Base-by-base conservation (phyloP, 2,113 vertebrate species). In the Clarias gariepinus region DNA sequence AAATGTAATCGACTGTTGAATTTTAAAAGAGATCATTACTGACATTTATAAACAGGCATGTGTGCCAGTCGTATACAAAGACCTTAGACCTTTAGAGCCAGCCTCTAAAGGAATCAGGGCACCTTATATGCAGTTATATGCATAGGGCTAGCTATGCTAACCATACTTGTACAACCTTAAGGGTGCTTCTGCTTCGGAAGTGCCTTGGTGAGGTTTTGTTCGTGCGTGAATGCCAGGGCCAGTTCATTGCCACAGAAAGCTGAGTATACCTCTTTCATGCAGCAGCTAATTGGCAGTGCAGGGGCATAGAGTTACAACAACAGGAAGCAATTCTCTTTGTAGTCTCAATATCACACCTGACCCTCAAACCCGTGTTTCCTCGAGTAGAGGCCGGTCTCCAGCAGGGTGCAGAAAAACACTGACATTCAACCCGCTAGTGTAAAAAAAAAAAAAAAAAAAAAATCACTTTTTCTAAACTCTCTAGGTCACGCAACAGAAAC, bases 241-340 rank as follows among this genome's bases (percentile, higher is more conserved):
- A 36, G 25, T 63, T 57, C 28, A 66, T 52, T 53, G 61, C 41
- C 57, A 28, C 47, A 58, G 61, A 61, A 52, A 53, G n/a, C 53
- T 78, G 30, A 83, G 64, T 83, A 77, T 52, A 63, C 80, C 82
- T 80, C 66, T 86, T 89, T 89, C 79, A 86, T 81, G 52, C 55
- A n/a, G 55, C 52, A 33, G 77, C 74, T 89, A 90, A 91, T 85
- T 84, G 74, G 83, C 41, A 69, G 60, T 68, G 80, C 86, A 88
- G 89, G 85, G 85, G 88, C 83, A 88, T 80, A 55, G 73, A 90
- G 89, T 91, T 89, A 91, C 81, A 85, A 87, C 68, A 90, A 90
- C 90, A 90, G 87, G 87, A 90, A 89, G 73, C 57, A 55, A 68
- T 88, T 88, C 60, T 55, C 85, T 86, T 66, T 69, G 58, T 21